These are phyloP conservation scores for Notodonta ziczac DNA, from an alignment of 2,888 invertebrate species.

Conservation along the genomic window DNA sequence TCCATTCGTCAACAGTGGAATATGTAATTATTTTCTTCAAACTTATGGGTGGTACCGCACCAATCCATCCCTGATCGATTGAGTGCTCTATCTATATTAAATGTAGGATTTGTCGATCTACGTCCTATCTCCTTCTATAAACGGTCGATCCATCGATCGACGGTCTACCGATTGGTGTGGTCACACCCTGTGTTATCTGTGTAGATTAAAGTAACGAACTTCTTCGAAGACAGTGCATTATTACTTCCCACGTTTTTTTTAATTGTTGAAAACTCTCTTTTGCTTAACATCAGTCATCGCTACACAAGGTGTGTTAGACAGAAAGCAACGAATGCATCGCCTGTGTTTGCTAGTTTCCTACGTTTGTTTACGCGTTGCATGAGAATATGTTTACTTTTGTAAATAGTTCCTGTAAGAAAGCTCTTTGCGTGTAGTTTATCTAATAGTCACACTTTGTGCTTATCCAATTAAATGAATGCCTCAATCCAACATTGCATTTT, in stretches of 20 bases:
- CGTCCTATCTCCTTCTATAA: too few relatives aligned
- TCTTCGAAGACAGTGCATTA: not conserved
- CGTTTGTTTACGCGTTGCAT: slow-evolving; percentile 16
- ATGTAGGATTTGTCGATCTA: too few relatives aligned
- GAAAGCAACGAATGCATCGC: slow-evolving; percentile 37
- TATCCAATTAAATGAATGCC: not conserved
- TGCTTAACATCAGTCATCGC: slow-evolving; percentile 40
- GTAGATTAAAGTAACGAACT: not conserved
- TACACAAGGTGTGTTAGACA: slow-evolving; percentile 40
- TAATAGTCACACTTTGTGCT: not conserved
- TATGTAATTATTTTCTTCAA: too few relatives aligned
- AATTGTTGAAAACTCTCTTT: slow-evolving; percentile 11
- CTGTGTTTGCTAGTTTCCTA: slow-evolving; percentile 23
- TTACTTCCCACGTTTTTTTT: not conserved
- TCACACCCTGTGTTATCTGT: not conserved
- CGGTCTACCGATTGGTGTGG: too few relatives aligned
- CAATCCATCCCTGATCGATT: too few relatives aligned
- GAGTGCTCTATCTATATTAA: too few relatives aligned
- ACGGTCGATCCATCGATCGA: too few relatives aligned
- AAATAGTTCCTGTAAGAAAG: slow-evolving; percentile 36
- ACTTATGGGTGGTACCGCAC: too few relatives aligned
- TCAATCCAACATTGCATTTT: too few relatives aligned
- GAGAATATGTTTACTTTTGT: slow-evolving; percentile 46
- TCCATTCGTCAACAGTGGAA: too few relatives aligned
- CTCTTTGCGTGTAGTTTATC: slow-evolving; percentile 18